Percentiles rank a stretch among this genome's conserved stretches.
Conservation (phyloP, 2,888 invertebrate genomes). For the Gastracanthus pulcherrimus region DNA sequence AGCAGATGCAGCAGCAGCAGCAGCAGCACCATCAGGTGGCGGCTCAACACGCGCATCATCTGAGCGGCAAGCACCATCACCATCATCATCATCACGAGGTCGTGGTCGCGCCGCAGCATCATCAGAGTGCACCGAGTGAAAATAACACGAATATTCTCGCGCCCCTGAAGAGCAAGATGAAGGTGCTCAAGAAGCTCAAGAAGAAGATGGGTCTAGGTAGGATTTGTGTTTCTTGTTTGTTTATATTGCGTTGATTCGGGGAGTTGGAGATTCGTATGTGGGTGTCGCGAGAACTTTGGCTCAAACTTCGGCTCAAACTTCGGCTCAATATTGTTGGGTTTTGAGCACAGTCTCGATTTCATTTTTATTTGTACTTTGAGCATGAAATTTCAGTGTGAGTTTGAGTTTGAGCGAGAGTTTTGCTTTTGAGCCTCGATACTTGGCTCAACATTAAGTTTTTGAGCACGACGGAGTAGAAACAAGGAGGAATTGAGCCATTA, state of each 20-base stretch:
- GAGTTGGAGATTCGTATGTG: too few relatives aligned
- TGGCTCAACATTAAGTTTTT: too few relatives aligned
- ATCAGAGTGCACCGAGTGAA: conserved; percentile 51
- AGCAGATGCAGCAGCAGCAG: conserved; percentile 60
- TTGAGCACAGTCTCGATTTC: too few relatives aligned
- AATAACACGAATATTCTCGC: conserved; percentile 77
- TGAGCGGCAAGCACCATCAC: conserved; percentile 58
- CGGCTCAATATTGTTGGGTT: too few relatives aligned
- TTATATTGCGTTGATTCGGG: not conserved
- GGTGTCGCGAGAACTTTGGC: too few relatives aligned
- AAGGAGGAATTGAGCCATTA: too few relatives aligned
- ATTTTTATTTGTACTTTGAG: too few relatives aligned
- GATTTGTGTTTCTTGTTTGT: conserved; percentile 67
- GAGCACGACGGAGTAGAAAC: too few relatives aligned
- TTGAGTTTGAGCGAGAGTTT: too few relatives aligned
- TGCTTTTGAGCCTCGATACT: too few relatives aligned
- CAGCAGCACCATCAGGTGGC: conserved; percentile 62
- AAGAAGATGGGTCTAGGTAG: conserved; percentile 92
- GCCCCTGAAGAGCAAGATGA: conserved; percentile 86
- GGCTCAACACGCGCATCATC: conserved; percentile 62
- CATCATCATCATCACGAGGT: conserved; percentile 56
- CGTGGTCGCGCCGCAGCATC: conserved; percentile 55
- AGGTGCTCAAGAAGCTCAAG: conserved; percentile 93
- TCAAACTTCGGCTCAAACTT: too few relatives aligned
- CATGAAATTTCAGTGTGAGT: too few relatives aligned